These are phyloP conservation scores for Patiria miniata DNA, from an alignment of 35 echinoderm and acorn worm genomes.

Conservation along the genomic window DNA sequence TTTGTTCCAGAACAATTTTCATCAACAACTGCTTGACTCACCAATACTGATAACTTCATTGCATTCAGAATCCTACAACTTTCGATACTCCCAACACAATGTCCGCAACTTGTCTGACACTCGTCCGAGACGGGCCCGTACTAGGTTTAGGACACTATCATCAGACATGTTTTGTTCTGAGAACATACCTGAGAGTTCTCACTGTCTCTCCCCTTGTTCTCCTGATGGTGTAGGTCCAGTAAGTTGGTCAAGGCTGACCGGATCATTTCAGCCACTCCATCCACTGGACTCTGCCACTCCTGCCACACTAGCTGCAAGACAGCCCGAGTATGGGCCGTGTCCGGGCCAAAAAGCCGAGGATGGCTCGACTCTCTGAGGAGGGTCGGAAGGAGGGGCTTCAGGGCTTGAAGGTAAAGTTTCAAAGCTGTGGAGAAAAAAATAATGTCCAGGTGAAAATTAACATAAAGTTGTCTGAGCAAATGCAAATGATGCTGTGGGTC, in stretches of 20 bases:
- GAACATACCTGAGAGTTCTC: constrained; percentile 36
- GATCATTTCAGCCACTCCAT: constrained; percentile 59
- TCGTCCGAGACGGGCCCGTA: not conserved
- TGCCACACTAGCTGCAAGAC: constrained; percentile 41
- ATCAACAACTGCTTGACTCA: too few species aligned
- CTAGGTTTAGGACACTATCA: too few species aligned
- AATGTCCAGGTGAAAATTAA: not conserved
- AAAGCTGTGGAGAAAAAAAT: not conserved
- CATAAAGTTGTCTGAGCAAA: not conserved
- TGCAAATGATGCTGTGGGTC: too few species aligned
- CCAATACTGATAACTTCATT: too few species aligned
- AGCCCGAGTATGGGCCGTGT: not conserved
- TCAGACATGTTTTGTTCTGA: not conserved
- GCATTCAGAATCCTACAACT: too few species aligned
- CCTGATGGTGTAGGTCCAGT: constrained; percentile 37
- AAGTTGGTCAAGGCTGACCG: constrained; percentile 22
- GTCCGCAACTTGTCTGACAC: too few species aligned
- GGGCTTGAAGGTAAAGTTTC: constrained; percentile 27
- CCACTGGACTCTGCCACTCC: constrained; percentile 62
- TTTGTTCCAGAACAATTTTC: too few species aligned
- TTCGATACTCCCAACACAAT: too few species aligned
- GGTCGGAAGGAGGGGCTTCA: constrained; percentile 13
- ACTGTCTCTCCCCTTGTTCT: not conserved
- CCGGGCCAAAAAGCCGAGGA: constrained; percentile 31
- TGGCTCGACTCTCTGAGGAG: not conserved